phyloP scores from a whole-genome alignment of 2,888 invertebrate species.

The Lapara coniferarum region DNA sequence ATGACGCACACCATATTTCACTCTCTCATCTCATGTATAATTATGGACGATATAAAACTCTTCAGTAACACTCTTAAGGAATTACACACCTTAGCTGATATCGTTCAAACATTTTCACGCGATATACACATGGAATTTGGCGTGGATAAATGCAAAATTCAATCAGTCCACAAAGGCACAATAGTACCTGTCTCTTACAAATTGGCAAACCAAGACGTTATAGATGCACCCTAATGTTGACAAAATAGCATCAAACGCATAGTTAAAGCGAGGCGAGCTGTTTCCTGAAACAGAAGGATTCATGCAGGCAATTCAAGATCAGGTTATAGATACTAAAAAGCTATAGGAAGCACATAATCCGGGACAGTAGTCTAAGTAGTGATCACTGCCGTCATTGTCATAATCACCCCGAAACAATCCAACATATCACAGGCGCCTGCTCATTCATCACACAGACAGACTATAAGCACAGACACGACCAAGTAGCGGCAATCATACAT shows the following conservation, averaged over 20 bases:
- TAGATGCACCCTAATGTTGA: slow-evolving; percentile 28
- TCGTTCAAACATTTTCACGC: slow-evolving; percentile 16
- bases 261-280: slow-evolving; percentile 29
- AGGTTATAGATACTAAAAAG: slow-evolving; percentile 24
- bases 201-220: background rate
- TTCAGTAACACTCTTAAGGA: slow-evolving; percentile 1
- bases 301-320: slow-evolving; percentile 30
- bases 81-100: slow-evolving; percentile 23
- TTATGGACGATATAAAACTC: background rate
- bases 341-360: slow-evolving; percentile 25
- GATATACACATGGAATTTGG: slow-evolving; percentile 26
- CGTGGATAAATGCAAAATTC: slow-evolving; percentile 26
- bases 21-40: slow-evolving; percentile 27
- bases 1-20: background rate
- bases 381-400: slow-evolving; percentile 15
- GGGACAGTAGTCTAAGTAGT: too few relatives aligned
- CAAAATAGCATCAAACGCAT: slow-evolving; percentile 32
- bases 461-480: too few relatives aligned
- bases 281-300: slow-evolving; percentile 34
- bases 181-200: background rate
- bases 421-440: slow-evolving; percentile 22
- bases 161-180: slow-evolving; percentile 10
- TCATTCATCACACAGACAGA: too few relatives aligned
- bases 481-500: too few relatives aligned
- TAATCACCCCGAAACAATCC: slow-evolving; percentile 18